Evolutionary conservation across 2,113 vertebrate genomes (phyloP).

Genomic region (Campylomormyrus tamandua): DNA sequence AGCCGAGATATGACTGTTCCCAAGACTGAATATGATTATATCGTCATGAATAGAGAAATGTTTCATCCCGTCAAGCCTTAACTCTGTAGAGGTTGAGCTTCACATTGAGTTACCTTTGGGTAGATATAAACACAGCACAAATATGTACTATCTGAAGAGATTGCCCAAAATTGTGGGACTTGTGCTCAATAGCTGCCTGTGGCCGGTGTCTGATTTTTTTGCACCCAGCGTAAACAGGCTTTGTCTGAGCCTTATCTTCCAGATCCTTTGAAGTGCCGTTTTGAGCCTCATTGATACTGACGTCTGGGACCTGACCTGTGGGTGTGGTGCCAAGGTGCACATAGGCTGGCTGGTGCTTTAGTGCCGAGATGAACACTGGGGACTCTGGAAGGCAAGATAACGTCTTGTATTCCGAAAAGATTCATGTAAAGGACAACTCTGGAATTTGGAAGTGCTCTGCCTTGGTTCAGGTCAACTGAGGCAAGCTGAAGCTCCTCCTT

Average conservation of each 20-base stretch:
- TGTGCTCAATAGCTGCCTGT: not conserved
- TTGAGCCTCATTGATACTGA: not conserved
- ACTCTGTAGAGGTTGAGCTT: conserved; percentile 3
- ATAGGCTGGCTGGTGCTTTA: not conserved
- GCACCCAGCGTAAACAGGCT: not conserved
- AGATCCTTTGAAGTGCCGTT: not conserved
- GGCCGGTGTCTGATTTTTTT: not conserved
- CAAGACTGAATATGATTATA: not conserved
- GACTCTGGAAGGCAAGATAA: not conserved
- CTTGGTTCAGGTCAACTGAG: not conserved
- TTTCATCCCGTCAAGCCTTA: not conserved
- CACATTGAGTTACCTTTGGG: conserved; percentile 6
- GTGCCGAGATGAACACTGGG: not conserved
- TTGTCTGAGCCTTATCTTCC: not conserved
- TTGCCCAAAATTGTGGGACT: not conserved
- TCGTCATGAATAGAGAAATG: not conserved
- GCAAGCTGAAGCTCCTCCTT: not conserved
- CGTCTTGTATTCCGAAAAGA: not conserved
- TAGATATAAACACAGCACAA: conserved; percentile 4
- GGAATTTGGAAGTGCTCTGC: not conserved
- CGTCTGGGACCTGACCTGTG: not conserved
- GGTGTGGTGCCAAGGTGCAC: not conserved
- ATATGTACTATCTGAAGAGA: not conserved
- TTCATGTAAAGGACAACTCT: not conserved
- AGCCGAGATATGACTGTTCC: not conserved